Evolutionary conservation across 2,113 vertebrate species (phyloP).

Genomic region (Kobus ellipsiprymnus): DNA sequence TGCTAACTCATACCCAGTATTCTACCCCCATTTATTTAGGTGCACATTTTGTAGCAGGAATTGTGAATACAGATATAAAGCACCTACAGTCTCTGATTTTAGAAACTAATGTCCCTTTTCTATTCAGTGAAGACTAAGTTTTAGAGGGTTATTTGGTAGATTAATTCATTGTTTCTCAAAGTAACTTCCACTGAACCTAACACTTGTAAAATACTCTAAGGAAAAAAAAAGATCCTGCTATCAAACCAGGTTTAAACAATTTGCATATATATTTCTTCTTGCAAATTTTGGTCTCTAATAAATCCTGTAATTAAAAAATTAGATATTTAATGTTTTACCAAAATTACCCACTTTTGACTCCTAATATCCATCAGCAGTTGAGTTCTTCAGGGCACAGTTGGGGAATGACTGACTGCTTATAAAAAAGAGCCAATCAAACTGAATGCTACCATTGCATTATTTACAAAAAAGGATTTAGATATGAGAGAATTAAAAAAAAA

Average conservation of each 20-base stretch:
- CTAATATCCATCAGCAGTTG: background rate
- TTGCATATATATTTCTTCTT: background rate
- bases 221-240: background rate
- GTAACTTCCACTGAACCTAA: background rate
- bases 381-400: background rate
- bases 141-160: background rate
- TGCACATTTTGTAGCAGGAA: background rate
- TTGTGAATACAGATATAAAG: background rate
- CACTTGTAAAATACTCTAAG: background rate
- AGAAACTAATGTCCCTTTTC: background rate
- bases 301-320: background rate
- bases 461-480: background rate
- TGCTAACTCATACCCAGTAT: background rate
- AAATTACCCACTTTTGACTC: background rate
- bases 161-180: background rate
- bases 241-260: background rate
- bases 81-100: background rate
- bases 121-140: conserved; percentile 4
- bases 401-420: background rate
- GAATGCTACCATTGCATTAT: background rate
- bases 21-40: background rate
- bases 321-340: background rate
- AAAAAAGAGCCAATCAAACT: background rate
- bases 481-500: background rate
- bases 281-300: background rate